These are phyloP conservation scores for Chitala chitala DNA, from an alignment of 2,113 vertebrate genomes.

Conservation along the genomic window DNA sequence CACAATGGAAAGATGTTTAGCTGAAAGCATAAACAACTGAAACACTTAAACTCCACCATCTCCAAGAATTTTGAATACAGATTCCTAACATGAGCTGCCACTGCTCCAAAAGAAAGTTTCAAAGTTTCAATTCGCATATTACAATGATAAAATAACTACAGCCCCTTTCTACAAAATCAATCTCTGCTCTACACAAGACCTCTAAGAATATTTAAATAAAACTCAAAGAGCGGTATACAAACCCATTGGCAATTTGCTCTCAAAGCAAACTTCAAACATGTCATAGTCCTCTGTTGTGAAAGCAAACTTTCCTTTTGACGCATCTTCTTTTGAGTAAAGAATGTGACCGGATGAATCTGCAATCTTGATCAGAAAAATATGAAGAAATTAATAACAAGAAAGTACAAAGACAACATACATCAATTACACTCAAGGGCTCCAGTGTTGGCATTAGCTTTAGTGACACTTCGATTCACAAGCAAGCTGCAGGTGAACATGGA, in stretches of 20 bases:
- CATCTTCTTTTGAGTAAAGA: slow-evolving; percentile 94
- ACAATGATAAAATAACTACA: neutral
- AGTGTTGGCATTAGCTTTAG: too few species aligned
- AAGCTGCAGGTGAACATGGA: too few species aligned
- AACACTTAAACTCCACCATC: neutral
- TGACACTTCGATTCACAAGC: too few species aligned
- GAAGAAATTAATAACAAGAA: neutral
- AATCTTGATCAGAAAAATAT: slow-evolving; percentile 65
- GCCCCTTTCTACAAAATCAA: too few species aligned
- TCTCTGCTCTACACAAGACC: too few species aligned
- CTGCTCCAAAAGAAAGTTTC: neutral
- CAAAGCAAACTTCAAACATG: slow-evolving; percentile 98
- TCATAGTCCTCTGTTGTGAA: slow-evolving; percentile 98
- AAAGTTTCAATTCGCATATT: neutral
- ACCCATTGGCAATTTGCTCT: slow-evolving; percentile 93
- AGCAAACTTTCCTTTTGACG: slow-evolving; percentile 92
- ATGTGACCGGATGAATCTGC: slow-evolving; percentile 93
- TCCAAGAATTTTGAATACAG: neutral
- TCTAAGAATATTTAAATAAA: too few species aligned
- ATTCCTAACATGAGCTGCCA: neutral
- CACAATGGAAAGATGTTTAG: slow-evolving; percentile 61
- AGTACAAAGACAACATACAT: neutral
- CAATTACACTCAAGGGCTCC: neutral
- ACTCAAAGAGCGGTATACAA: slow-evolving; percentile 3
- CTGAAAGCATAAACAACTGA: slow-evolving; percentile 37